Conservation (phyloP, 2,797 vertebrate species). For the Scolopax bukidnonensis region DNA sequence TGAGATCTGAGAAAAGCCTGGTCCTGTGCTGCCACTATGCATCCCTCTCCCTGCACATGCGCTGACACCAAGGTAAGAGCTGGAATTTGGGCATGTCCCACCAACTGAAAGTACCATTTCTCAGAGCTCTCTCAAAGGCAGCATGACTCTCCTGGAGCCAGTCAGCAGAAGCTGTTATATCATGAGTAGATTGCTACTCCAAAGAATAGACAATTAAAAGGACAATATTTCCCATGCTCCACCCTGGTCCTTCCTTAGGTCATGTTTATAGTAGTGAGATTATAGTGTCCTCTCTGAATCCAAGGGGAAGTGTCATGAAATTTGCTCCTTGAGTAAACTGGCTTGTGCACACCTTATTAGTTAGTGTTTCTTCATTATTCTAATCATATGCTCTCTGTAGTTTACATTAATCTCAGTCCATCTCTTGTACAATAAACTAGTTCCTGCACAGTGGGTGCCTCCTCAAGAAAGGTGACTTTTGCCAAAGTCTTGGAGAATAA, state of each 20-base stretch:
- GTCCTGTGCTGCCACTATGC: rapidly evolving
- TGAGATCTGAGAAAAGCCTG: neutral
- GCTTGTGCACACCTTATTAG: neutral
- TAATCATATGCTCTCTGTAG: neutral
- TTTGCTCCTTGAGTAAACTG: neutral
- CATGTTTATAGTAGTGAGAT: slow-evolving; percentile 16
- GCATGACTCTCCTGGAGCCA: neutral
- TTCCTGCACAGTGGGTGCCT: neutral
- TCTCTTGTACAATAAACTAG: neutral
- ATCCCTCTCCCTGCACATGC: neutral
- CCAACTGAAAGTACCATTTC: neutral
- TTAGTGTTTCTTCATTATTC: neutral
- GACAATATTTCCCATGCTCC: neutral
- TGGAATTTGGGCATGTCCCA: neutral
- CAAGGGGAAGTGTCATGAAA: neutral
- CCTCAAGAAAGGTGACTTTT: neutral
- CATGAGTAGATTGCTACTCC: slow-evolving; percentile 9
- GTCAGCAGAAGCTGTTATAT: neutral
- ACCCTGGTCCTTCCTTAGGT: slow-evolving; percentile 25
- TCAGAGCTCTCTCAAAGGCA: neutral
- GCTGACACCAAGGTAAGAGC: slow-evolving; percentile 3
- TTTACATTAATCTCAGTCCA: neutral
- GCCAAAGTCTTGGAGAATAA: neutral
- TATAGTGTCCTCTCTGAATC: slow-evolving; percentile 7
- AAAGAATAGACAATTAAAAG: slow-evolving; percentile 20